A percentile compares a stretch with the other conserved stretches of the same genome.
Conservation (phyloP, 2,113 vertebrate species). For the Triplophysa tibetana region DNA sequence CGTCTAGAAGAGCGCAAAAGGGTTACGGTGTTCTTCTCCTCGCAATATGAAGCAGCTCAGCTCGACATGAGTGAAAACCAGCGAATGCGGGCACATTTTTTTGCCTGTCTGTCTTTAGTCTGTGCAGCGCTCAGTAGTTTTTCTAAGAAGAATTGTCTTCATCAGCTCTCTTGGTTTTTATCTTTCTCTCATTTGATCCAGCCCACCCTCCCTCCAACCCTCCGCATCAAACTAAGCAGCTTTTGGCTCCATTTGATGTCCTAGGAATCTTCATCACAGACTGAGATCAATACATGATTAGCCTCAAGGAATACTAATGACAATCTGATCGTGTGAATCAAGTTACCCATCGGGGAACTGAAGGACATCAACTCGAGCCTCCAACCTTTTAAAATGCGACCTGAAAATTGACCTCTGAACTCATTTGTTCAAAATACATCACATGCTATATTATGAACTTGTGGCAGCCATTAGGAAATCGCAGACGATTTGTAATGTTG, state of each 20-base stretch:
- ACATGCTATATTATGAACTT: neutral
- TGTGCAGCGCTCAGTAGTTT: constrained; percentile 2
- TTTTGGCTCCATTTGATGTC: constrained; percentile 61
- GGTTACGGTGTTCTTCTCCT: neutral
- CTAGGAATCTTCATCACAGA: constrained; percentile 69
- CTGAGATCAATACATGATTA: constrained; percentile 73
- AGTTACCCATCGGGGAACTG: neutral
- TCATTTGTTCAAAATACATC: neutral
- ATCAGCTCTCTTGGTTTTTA: constrained; percentile 29
- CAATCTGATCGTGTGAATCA: constrained; percentile 27
- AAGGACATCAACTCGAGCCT: neutral
- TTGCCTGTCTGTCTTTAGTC: constrained; percentile 26
- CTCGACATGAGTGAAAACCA: constrained; percentile 6
- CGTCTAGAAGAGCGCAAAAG: neutral
- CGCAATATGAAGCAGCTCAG: neutral
- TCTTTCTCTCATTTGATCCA: constrained; percentile 12
- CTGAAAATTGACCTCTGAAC: neutral
- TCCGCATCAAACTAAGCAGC: constrained; percentile 37
- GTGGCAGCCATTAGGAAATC: neutral
- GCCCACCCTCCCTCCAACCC: constrained; percentile 36
- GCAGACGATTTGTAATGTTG: too few relatives aligned
- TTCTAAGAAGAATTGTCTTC: constrained; percentile 15
- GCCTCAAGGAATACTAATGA: constrained; percentile 76
- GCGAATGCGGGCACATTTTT: neutral
- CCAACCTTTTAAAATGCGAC: neutral